Evolutionary conservation across 2,797 vertebrate species (phyloP).

Genomic region (Huso huso): DNA sequence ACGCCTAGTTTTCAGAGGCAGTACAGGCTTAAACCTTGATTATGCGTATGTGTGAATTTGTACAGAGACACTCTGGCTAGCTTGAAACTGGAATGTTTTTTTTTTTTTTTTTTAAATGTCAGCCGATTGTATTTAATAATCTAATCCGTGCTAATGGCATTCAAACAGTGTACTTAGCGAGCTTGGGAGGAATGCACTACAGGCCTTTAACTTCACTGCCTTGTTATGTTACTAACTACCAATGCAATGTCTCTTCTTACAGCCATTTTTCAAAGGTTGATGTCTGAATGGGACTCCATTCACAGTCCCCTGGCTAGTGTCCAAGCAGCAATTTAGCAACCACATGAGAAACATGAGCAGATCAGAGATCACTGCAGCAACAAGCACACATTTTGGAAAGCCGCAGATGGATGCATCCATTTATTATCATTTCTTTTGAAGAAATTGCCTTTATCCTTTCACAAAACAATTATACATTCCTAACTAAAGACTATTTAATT

Average conservation of each 20-base stretch:
- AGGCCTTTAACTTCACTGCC: not conserved
- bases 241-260: not conserved
- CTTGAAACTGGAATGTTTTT: constrained; percentile 25
- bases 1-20: constrained; percentile 13
- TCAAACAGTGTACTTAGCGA: not conserved
- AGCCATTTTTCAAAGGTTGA: constrained; percentile 9
- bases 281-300: constrained; percentile 11
- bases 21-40: constrained; percentile 18
- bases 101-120: constrained; percentile 11
- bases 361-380: constrained; percentile 4
- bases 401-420: no score
- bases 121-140: constrained; percentile 30
- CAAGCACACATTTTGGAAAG: no score
- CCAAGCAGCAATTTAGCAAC: constrained; percentile 12
- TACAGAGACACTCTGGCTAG: constrained; percentile 20
- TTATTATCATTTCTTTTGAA: no score
- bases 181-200: not conserved
- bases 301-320: constrained; percentile 13
- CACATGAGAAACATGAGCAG: constrained; percentile 8
- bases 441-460: no score
- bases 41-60: constrained; percentile 10
- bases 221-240: not conserved
- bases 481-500: no score
- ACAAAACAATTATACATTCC: no score
- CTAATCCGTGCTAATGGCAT: constrained; percentile 16